Percentiles rank a stretch among this genome's conserved stretches.
Evolutionary conservation across 92 coral and sea anemone species (phyloP).

Genomic region (Siderastrea radians): DNA sequence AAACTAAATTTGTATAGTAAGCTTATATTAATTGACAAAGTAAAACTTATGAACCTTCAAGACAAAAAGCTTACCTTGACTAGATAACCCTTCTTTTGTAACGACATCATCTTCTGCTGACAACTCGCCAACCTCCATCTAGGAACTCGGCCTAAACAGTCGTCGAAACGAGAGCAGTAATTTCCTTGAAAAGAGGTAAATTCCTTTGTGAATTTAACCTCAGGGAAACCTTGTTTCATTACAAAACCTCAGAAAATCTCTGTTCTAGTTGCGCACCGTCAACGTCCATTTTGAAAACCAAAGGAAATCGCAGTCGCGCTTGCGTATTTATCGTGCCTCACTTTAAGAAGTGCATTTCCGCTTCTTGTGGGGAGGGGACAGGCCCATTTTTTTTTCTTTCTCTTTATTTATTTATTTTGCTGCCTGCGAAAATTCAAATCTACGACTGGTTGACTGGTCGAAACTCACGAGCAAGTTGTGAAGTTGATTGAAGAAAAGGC

Average conservation of each 20-base stretch:
- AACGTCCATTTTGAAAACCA: slow-evolving; percentile 53
- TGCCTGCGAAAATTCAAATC: too few relatives aligned
- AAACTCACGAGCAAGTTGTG: too few relatives aligned
- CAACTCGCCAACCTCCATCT: slow-evolving; percentile 54
- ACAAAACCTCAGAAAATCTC: slow-evolving; percentile 12
- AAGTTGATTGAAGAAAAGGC: too few relatives aligned
- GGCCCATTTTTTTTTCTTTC: too few relatives aligned
- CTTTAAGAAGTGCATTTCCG: slow-evolving; percentile 52
- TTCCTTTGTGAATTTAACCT: slow-evolving; percentile 27
- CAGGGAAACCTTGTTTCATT: slow-evolving; percentile 20
- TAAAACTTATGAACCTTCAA: not conserved
- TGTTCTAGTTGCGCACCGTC: not conserved
- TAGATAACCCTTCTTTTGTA: slow-evolving; percentile 34
- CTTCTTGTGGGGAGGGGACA: slow-evolving; percentile 26
- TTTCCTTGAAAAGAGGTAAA: slow-evolving; percentile 35
- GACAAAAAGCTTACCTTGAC: slow-evolving; percentile 21
- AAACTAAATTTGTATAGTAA: not conserved
- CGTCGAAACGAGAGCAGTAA: slow-evolving; percentile 1
- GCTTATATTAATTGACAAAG: not conserved
- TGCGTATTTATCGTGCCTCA: slow-evolving; percentile 52
- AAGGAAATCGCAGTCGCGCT: slow-evolving; percentile 15
- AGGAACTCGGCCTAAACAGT: slow-evolving; percentile 27
- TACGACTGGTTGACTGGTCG: too few relatives aligned
- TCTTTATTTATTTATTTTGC: too few relatives aligned
- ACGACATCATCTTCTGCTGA: slow-evolving; percentile 40